Evolutionary conservation across 2,888 invertebrate species (phyloP), one percentile per base, ranked within the genome.

Genomic region (Xestobium rufovillosum): DNA sequence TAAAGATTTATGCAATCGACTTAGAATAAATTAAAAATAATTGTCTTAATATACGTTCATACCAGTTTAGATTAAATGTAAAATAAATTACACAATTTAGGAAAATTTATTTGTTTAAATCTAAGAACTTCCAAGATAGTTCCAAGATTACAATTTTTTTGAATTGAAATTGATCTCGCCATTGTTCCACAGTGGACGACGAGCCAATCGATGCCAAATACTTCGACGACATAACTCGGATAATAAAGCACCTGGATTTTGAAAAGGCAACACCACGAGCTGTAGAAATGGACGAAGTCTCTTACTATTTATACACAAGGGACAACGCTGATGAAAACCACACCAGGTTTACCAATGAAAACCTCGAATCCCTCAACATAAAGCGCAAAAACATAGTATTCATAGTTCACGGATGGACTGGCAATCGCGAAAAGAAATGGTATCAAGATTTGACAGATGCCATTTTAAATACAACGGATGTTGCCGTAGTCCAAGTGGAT

Each of bases 401-500:
- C n/a, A n/a, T 19, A 6, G n/a, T n/a, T 19, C 23, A 19, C n/a
- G 23, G 23, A 19, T 19, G 23, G 23, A 19, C 6, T 8, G 23
- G 23, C 6, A 19, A n/a, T n/a, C 23, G 23, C 23, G 23, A 19
- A 8, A n/a, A 8, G n/a, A 19, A 19, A 19, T 19, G 23, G 23
- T 6, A 8, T n/a, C 23, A 19, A 8, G n/a, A 19, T 19, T 8
- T 19, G n/a, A 19, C 23, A 8, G 23, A 19, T 19, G 23, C 23
- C 6, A n/a, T 19, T 19, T 19, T 19, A 19, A n/a, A 19, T 19
- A 19, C 23, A 19, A 8, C 23, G 6, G 23, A 19, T 19, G 23
- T 19, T 19, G 23, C n/a, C 6, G 36, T 36, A 13, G 36, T 14
- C 19, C 36, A 36, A 30, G 36, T 36, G 3, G 16, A 27, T 8